phyloP scores from a whole-genome alignment of 2,113 vertebrate species.

The Sturnus vulgaris region DNA sequence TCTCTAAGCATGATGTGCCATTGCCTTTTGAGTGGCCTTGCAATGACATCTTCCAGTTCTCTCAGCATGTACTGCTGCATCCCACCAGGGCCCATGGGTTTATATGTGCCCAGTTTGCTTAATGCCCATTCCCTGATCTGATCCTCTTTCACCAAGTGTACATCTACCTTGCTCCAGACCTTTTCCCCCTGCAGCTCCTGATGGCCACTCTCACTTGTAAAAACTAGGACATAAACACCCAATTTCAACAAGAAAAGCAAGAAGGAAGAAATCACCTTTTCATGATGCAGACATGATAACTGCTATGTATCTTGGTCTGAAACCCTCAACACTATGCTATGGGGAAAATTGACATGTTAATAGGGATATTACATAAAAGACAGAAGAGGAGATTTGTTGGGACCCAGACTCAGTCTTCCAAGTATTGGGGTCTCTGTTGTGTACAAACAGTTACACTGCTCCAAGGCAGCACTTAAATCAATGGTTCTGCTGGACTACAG shows the following conservation, averaged over 20 bases:
- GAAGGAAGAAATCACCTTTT: neutral
- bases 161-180: neutral
- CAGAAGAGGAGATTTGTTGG: neutral
- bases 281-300: neutral
- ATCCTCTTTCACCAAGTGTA: rapidly evolving
- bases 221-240: neutral
- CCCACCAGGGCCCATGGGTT: neutral
- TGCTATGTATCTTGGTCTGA: neutral
- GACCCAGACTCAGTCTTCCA: neutral
- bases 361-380: neutral
- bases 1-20: neutral
- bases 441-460: neutral
- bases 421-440: neutral
- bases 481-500: neutral
- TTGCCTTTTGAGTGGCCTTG: neutral
- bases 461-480: neutral
- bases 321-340: neutral
- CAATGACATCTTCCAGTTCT: neutral
- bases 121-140: neutral
- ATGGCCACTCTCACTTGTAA: neutral
- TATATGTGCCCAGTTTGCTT: neutral
- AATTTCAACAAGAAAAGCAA: neutral
- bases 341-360: neutral
- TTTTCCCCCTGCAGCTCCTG: neutral
- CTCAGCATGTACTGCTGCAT: neutral